Evolutionary conservation across 1,140 invertebrate species (phyloP).

Genomic region (Calosoma granatense): DNA sequence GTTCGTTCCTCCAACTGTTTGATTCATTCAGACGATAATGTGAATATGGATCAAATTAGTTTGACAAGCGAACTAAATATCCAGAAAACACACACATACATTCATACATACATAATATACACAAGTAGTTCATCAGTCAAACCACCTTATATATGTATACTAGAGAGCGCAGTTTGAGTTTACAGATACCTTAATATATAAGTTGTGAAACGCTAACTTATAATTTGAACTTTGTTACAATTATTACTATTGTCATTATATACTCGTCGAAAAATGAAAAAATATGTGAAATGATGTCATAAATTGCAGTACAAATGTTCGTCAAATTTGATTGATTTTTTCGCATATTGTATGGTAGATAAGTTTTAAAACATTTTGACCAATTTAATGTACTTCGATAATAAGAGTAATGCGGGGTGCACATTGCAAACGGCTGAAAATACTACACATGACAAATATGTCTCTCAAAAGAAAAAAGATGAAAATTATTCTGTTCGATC

Average conservation of each 20-base stretch:
- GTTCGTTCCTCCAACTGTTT: too few relatives aligned
- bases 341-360: not conserved
- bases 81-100: too few relatives aligned
- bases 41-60: too few relatives aligned
- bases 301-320: conserved; percentile 7
- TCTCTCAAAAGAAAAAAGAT: not conserved
- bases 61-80: too few relatives aligned
- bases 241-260: not conserved
- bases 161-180: not conserved
- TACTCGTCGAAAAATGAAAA: conserved; percentile 2
- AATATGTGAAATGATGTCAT: not conserved
- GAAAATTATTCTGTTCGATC: not conserved
- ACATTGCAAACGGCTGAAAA: not conserved
- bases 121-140: too few relatives aligned
- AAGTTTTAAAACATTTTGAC: conserved; percentile 6
- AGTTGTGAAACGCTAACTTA: conserved; percentile 4
- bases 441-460: not conserved
- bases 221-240: not conserved
- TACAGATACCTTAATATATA: not conserved
- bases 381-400: conserved; percentile 1
- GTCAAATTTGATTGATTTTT: not conserved
- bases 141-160: too few relatives aligned
- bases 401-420: not conserved
- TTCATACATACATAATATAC: too few relatives aligned
- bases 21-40: not conserved